Evolutionary conservation across 64 coral and sea anemone genomes (phyloP), one percentile per base, ranked within the genome.

Genomic region (Stichodactyla helianthus): DNA sequence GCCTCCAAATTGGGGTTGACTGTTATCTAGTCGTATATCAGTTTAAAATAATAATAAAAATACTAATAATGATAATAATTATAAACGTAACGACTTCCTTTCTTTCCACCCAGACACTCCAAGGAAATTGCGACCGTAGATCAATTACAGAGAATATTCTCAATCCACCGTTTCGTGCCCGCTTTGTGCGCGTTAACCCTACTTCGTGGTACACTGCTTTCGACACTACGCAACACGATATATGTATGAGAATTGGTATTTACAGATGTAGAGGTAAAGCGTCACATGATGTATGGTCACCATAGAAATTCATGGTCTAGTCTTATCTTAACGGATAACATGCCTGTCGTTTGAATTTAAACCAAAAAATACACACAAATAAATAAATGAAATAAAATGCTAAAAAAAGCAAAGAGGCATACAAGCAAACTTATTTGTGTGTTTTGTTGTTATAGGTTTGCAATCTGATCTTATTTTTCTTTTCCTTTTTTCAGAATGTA

Each of bases 91-190:
- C 14, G 27, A 74, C 11, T 31, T 11, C 8, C 2, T 25, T 22
- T 53, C 52, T 20, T 52, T 20, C 13, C 58, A 8, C 35, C 5
- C 14, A 84, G 83, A 18, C 83, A 6, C 59, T 84, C 3, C 55
- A 63, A 27, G 83, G 83, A 59, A 84, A 84, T 23, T 59, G 54
- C 54, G 83, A 84, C 25, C 56, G 28, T 3, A 35, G 53, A 11
- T 14, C 83, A 18, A 84, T 84, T 23, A 63, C 59, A 7, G 83
- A 84, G 31, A 84, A 84, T 13, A 84, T 84, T 54, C 83, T 84
- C 1, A 84, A 84, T 19, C 83, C 83, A 35, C 83, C 83, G 17
- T n/a, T 84, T 7, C 25, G 9, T 50, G 83, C 83, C 6, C 55
- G 83, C 2, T 84, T 84, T 12, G 10, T 84, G 0, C 19, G n/a